phyloP scores from a whole-genome alignment of 92 coral and sea anemone species.

The Zoanthus sansibaricus region DNA sequence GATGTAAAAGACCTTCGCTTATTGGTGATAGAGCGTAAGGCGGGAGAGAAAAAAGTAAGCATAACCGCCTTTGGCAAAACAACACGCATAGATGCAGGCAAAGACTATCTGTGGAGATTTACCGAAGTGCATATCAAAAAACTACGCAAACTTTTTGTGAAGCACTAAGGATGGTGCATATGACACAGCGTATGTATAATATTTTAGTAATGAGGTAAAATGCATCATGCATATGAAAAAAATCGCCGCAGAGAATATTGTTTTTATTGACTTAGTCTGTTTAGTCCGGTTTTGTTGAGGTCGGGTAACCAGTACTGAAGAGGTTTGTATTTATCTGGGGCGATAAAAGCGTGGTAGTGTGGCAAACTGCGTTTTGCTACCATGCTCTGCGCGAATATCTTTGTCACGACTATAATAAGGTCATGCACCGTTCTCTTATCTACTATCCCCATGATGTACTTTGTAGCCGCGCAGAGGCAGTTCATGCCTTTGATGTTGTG shows the following conservation, averaged over 20 bases:
- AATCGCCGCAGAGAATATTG: too few relatives aligned
- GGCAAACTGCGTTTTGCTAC: too few relatives aligned
- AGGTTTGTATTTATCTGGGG: too few relatives aligned
- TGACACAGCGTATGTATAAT: too few relatives aligned
- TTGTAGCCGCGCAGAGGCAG: background rate
- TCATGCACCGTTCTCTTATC: background rate
- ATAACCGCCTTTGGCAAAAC: background rate
- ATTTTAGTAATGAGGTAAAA: too few relatives aligned
- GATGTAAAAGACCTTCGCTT: background rate
- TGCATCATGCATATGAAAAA: too few relatives aligned
- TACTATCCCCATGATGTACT: background rate
- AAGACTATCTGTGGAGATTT: background rate
- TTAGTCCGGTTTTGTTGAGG: too few relatives aligned
- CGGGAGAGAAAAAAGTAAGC: background rate
- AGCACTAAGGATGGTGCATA: too few relatives aligned
- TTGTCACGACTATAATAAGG: background rate
- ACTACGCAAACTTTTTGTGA: background rate
- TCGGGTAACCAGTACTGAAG: too few relatives aligned
- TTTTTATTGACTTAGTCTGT: too few relatives aligned
- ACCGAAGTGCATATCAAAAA: background rate
- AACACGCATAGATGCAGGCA: background rate
- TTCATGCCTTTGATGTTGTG: background rate
- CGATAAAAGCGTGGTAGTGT: too few relatives aligned
- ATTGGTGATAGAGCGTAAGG: background rate
- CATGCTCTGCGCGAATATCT: background rate